Base-by-base conservation (phyloP, 2,888 invertebrate species). In the Andrena minutula region DNA sequence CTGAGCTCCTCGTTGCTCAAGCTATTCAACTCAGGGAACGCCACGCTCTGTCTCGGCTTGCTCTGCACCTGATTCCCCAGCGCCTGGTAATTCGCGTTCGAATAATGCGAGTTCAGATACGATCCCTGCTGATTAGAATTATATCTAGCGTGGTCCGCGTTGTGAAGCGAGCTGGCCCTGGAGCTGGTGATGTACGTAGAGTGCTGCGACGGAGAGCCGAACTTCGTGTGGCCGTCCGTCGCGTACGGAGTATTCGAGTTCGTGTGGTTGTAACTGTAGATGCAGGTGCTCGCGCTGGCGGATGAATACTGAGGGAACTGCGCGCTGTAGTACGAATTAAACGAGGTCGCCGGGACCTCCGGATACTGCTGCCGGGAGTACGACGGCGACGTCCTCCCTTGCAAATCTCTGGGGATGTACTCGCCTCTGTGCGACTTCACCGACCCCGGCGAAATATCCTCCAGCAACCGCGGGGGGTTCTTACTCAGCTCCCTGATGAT, bases 401-500 rank as follows among this genome's bases (percentile, higher is more conserved):
- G 91, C 51, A 92, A 80, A 82, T 93, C 93, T 5, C 41, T 5
- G 1, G 41, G 16, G 10, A 30, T 5, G 30, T 77, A 26, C 41
- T 53, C 90, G 93, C 94, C 94, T 92, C 88, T 89, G 35, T 92
- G 92, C 71, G 90, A 79, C 41, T 91, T 85, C 69, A 87, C 86
- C 51, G 92, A 86, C 49, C 91, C 88, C 53, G 90, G 85, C 26
- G 91, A 90, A 80, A 87, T 89, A 78, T 94, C 93, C 73, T 93
- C 93, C 74, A 94, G 76, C 78, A 95, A 90, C 63, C 94, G 95
- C 71, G 95, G 96, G 82, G 95, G 96, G 91, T 94, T 96, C 89
- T 96, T 95, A 93, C 97, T 96, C 88, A 97, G 97, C 93, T 97
- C 97, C 73, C 97, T 94, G 83, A 97, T 97, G 65, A 97, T 96